Conservation (phyloP, 2,797 vertebrate genomes). For the Percopsis omiscomaycus region DNA sequence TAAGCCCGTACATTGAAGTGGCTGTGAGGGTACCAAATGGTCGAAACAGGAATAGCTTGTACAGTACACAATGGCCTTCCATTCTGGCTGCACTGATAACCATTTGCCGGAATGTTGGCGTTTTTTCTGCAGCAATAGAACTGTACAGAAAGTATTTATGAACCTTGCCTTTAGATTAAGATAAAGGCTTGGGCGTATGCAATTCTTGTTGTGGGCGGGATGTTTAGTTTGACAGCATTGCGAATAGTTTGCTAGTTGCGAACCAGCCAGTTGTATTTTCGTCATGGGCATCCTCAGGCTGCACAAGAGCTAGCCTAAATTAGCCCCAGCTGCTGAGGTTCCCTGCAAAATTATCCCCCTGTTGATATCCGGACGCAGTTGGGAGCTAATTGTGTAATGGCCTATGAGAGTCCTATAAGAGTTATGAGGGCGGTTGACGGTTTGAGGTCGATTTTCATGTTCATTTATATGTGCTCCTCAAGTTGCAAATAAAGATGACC, state of each 20-base stretch:
- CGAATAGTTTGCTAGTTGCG: constrained; percentile 26
- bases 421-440: constrained; percentile 19
- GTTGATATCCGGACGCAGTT: constrained; percentile 38
- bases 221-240: constrained; percentile 30
- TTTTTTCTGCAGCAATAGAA: constrained; percentile 62
- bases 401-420: background rate
- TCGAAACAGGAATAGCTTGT: constrained; percentile 39
- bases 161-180: constrained; percentile 42
- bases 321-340: constrained; percentile 51
- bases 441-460: constrained; percentile 23
- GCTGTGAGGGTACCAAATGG: too few relatives aligned
- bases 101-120: constrained; percentile 63
- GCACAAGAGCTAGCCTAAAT: constrained; percentile 42
- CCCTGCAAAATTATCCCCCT: constrained; percentile 46
- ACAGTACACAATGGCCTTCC: constrained; percentile 35
- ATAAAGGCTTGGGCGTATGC: constrained; percentile 47
- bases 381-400: constrained; percentile 29
- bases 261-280: constrained; percentile 12
- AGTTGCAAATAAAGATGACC: constrained; percentile 5
- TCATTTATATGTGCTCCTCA: background rate
- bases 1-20: too few relatives aligned
- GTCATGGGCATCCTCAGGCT: constrained; percentile 15
- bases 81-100: constrained; percentile 67
- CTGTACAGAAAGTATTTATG: constrained; percentile 55
- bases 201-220: constrained; percentile 38